Evolutionary conservation across 2,113 vertebrate genomes (phyloP), one percentile per base, ranked within the genome.

Genomic region (Poeciliopsis prolifica): DNA sequence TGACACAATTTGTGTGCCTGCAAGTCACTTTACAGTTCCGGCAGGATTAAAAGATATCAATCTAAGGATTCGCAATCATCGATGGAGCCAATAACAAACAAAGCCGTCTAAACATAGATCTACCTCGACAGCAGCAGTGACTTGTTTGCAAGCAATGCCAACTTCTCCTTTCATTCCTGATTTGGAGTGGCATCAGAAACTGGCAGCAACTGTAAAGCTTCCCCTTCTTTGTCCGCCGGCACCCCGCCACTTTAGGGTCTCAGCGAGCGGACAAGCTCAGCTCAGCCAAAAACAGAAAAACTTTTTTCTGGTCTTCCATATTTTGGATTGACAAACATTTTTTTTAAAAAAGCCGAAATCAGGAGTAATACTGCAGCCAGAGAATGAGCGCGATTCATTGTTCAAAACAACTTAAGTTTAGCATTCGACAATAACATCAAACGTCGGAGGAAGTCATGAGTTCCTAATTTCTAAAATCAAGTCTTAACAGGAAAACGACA

Each of bases 171-270:
- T 79, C 65, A 72, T 70, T 87, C 85, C 85, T 78, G 80, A 92
- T 91, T 88, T 88, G 88, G 89, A 83, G 85, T 75, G 83, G 78
- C 65, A 63, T 79, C 63, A 65, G 91, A 92, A 92, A 89, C 88
- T 87, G 85, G 81, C 84, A 82, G 74, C 79, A 68, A 80, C 78
- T 79, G 70, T 68, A 80, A 80, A 82, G 86, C 86, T 67, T 87
- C 87, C 84, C 90, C 86, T 83, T 86, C 64, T 80, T 77, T 86
- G 87, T 79, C 7, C 64, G 81, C 83, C 82, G 86, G 76, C 80
- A 78, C 88, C 19, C 68, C 83, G 79, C 35, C 10, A 86, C 87
- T 71, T 74, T 81, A 81, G 86, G 68, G 77, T 79, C 82, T 81
- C 68, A 71, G 60, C 42, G 62, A 78, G 84, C 68, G 70, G 70